phyloP scores from a whole-genome alignment of 2,888 invertebrate genomes.

The Mycalesis mineus region DNA sequence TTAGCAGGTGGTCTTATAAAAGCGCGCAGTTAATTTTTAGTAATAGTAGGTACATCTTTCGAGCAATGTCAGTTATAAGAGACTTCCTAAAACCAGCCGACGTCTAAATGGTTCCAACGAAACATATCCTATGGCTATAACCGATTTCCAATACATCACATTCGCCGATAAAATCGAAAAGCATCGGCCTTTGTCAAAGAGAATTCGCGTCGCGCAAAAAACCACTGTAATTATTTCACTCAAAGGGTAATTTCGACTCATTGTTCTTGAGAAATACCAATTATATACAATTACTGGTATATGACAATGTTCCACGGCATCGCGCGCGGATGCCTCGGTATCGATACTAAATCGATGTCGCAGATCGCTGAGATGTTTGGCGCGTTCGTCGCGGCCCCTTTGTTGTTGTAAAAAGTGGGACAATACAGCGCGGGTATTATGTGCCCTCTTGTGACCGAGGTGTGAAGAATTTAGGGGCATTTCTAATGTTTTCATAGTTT shows the following conservation, averaged over 20 bases:
- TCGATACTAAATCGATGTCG: conserved; percentile 67
- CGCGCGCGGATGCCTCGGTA: conserved; percentile 51
- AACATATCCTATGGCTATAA: conserved; percentile 30
- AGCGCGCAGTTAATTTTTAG: too few relatives aligned
- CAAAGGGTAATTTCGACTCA: conserved; percentile 73
- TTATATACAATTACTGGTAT: conserved; percentile 77
- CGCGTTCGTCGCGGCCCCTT: conserved; percentile 39
- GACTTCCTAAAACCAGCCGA: conserved; percentile 18
- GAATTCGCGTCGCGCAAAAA: conserved; percentile 47
- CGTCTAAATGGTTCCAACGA: conserved; percentile 24
- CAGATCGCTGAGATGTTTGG: conserved; percentile 55
- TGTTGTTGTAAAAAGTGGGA: conserved; percentile 54
- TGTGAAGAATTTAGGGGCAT: conserved; percentile 49
- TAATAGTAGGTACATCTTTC: too few relatives aligned
- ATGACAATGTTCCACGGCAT: conserved; percentile 66
- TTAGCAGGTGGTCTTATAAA: too few relatives aligned
- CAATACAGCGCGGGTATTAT: conserved; percentile 58
- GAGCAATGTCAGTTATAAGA: not conserved
- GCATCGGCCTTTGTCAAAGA: conserved; percentile 68
- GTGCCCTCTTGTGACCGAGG: conserved; percentile 45
- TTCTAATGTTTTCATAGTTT: conserved; percentile 16
- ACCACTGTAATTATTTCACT: conserved; percentile 69
- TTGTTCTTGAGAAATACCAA: conserved; percentile 77
- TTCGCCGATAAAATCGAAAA: conserved; percentile 44
- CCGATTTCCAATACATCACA: conserved; percentile 33